phyloP scores from a whole-genome alignment of 2,113 vertebrate genomes.

The Gobius niger region DNA sequence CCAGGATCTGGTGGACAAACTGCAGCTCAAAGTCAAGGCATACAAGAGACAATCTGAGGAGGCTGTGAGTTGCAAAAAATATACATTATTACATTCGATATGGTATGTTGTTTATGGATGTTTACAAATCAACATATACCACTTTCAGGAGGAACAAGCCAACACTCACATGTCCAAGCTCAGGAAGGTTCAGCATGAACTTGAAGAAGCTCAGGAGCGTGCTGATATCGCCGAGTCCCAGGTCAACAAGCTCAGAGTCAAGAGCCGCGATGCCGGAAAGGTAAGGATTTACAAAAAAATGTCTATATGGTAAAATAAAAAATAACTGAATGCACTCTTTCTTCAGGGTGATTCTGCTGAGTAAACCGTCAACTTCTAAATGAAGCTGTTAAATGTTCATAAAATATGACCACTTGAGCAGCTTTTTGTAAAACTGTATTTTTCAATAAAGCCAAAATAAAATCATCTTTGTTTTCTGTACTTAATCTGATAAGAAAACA shows the following conservation, averaged over 20 bases:
- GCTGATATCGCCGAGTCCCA: slow-evolving; percentile 67
- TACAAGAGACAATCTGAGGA: slow-evolving; percentile 68
- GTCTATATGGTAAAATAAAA: neutral
- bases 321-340: neutral
- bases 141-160: slow-evolving; percentile 62
- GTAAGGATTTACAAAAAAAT: slow-evolving; percentile 17
- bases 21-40: slow-evolving; percentile 68
- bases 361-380: too few species aligned
- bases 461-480: too few species aligned
- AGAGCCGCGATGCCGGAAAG: slow-evolving; percentile 65
- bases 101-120: too few species aligned
- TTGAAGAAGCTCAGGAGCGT: slow-evolving; percentile 69
- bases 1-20: slow-evolving; percentile 64
- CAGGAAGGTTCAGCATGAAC: slow-evolving; percentile 66
- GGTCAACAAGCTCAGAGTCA: slow-evolving; percentile 68
- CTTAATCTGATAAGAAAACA: too few species aligned
- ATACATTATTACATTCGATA: too few species aligned
- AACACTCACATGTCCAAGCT: slow-evolving; percentile 63
- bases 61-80: slow-evolving; percentile 43
- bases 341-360: too few species aligned
- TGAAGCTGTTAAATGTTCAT: too few species aligned
- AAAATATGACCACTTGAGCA: too few species aligned
- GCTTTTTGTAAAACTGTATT: too few species aligned
- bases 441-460: too few species aligned
- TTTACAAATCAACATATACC: neutral